These are phyloP conservation scores for Oikopleura vanhoeffeni DNA, from an alignment of 23 tunicate species.

Conservation along the genomic window DNA sequence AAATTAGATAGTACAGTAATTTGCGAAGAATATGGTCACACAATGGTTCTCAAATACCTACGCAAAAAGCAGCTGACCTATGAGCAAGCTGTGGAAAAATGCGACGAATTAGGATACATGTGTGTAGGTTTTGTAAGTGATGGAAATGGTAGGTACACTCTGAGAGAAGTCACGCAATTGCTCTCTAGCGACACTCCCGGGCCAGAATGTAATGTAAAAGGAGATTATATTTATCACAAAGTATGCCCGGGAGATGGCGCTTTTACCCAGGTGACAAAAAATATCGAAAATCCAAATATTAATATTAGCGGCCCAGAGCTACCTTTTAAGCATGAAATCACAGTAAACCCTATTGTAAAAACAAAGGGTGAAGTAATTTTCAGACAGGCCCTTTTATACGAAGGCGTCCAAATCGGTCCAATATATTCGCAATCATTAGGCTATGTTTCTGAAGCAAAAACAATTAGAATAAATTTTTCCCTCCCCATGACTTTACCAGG, in stretches of 20 bases:
- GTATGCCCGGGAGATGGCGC: neutral
- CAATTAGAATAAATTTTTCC: neutral
- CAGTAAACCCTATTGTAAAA: neutral
- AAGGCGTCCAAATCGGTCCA: constrained; percentile 4
- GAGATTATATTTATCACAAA: neutral
- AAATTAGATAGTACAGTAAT: neutral
- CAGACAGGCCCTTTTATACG: neutral
- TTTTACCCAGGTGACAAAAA: neutral
- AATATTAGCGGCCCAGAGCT: neutral
- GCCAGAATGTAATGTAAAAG: neutral
- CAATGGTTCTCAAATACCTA: neutral
- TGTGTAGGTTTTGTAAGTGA: neutral
- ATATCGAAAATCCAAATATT: neutral
- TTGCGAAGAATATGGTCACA: constrained; percentile 10
- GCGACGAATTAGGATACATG: constrained; percentile 6
- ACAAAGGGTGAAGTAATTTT: neutral
- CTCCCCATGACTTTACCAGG: constrained; percentile 1
- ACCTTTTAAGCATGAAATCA: neutral
- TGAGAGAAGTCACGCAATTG: neutral
- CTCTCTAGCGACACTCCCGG: neutral
- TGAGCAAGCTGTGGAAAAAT: neutral
- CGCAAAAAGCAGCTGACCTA: neutral
- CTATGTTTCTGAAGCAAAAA: neutral
- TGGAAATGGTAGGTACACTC: neutral
- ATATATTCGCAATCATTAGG: neutral